phyloP scores from a whole-genome alignment of 2,888 invertebrate species.

The Eulithis testata region DNA sequence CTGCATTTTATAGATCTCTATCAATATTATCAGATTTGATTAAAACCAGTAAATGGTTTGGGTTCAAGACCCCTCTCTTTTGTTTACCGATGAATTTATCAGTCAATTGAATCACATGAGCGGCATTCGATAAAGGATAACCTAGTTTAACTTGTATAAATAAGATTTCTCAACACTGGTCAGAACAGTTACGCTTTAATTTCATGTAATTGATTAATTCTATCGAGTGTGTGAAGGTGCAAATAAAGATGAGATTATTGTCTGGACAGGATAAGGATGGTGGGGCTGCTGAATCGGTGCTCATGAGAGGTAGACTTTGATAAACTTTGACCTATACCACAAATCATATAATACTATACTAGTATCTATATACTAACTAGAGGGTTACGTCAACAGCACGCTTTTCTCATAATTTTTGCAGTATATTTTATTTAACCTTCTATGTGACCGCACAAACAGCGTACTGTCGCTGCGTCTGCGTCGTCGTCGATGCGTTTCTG shows the following conservation, averaged over 20 bases:
- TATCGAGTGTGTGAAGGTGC: constrained; percentile 38
- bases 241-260: constrained; percentile 62
- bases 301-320: constrained; percentile 57
- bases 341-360: too few relatives aligned
- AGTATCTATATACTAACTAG: too few relatives aligned
- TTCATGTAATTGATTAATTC: constrained; percentile 30
- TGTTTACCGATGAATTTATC: constrained; percentile 64
- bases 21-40: constrained; percentile 43
- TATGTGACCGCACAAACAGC: too few relatives aligned
- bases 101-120: constrained; percentile 75
- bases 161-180: constrained; percentile 60
- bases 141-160: constrained; percentile 77
- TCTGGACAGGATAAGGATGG: constrained; percentile 77
- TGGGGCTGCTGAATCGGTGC: constrained; percentile 66
- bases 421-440: too few relatives aligned
- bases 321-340: too few relatives aligned
- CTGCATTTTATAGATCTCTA: constrained; percentile 38
- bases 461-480: too few relatives aligned
- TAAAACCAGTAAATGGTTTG: constrained; percentile 32
- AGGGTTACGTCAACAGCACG: too few relatives aligned
- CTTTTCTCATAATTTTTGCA: too few relatives aligned
- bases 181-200: constrained; percentile 51
- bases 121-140: constrained; percentile 72
- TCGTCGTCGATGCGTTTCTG: too few relatives aligned
- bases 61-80: constrained; percentile 51